Base-by-base conservation (phyloP, 2,797 vertebrate species). In the Zalophus californianus region DNA sequence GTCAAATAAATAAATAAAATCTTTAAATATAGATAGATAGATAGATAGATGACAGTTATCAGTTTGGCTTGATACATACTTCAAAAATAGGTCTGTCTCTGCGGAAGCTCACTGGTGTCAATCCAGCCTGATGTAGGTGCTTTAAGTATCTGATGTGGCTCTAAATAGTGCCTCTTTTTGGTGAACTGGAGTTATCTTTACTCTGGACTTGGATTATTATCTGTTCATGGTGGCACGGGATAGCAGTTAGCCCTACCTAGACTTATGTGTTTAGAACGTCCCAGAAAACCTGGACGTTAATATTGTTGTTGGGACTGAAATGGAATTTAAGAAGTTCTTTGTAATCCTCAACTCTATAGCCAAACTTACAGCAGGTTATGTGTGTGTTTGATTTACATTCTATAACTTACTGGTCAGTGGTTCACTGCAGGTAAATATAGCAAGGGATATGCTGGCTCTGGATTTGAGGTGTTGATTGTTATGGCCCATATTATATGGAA, bases 381-480 rank as follows among this genome's bases (percentile, higher is more conserved):
- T 72, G 7, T 95, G 8, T 77, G 11, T 96, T 78, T 90, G 84
- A 83, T 89, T 94, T 88, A 29, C 27, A 62, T 84, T 86, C 73
- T 93, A n/a, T 83, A 83, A n/a, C 23, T 75, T 58, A 38, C 52
- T 92, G 62, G 8, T 73, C 77, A 77, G 52, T 79, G 60, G 38
- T 60, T 95, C 64, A 68, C 38, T 91, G n/a, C 23, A 48, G 75
- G 50, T 95, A 79, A 96, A 90, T 83, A 75, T 3, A 91, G 52
- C 50, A 77, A 80, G 50, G 35, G 79, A 50, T 60, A 70, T 27
- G 8, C 60, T 68, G 52, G 21, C 60, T 91, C 23, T 85, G 23
- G n/a, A 23, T 60, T 92, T 88, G 72, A 66, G 92, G 6, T 50
- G 29, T 84, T 94, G 58, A 85, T 35, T 64, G 32, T 80, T 75